Base-by-base conservation (phyloP, 2,797 vertebrate genomes). In the Fratercula arctica region DNA sequence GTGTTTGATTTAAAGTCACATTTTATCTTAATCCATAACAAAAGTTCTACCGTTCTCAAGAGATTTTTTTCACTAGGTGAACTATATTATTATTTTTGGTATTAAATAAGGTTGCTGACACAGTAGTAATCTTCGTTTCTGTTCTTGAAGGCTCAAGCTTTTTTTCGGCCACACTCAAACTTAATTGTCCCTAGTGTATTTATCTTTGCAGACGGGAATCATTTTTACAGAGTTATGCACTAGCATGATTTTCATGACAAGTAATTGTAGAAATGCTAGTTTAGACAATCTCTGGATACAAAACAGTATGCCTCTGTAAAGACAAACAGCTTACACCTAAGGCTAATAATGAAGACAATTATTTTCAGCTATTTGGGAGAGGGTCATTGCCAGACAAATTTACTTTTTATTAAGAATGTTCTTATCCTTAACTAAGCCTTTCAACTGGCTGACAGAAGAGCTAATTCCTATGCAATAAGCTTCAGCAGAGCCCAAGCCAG, bases 71-170 rank as follows among this genome's bases (percentile, higher is more conserved):
- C 87, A 67, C 75, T 59, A 88, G 92, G 85, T 92, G 76, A 93
- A 51, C 72, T 64, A 5, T 48, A n/a, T 87, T 64, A 89, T 89
- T 92, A 53, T 74, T 76, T 80, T 28, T 46, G 68, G 3, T 74
- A 74, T 96, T 96, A 92, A 96, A 96, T 85, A 83, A 97, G 79
- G 69, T 56, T 93, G 87, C 90, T 82, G 85, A 93, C 85, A 89
- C 61, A 35, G 86, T 14, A 76, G 45, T 66, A 72, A 96, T 93
- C 93, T 93, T 89, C 91, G 45, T 81, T 89, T 61, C 73, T 59
- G 43, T 46, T 78, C 85, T 73, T 74, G 67, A 88, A 94, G 74
- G 79, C 74, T 95, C 80, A 11, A 11, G 70, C 3, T 85, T 79
- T 80, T 95, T 95, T 77, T 54, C 75, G 84, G 69, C 60, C 60